Percentiles rank a stretch among this genome's conserved stretches.
Evolutionary conservation across 2,797 vertebrate genomes (phyloP).

Genomic region (Mallotus villosus): DNA sequence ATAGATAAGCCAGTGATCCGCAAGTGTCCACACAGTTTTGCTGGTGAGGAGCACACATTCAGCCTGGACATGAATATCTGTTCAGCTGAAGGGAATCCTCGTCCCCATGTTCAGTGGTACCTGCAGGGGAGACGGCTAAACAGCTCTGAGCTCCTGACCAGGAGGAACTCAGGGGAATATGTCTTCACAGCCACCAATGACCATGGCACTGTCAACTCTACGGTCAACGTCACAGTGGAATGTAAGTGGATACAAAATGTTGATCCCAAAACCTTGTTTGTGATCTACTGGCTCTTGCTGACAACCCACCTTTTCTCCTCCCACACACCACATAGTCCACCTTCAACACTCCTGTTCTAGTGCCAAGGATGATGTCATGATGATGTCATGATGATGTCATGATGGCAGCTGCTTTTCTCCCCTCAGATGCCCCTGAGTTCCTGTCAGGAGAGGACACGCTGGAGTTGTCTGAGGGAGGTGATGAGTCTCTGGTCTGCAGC

Average conservation of each 20-base stretch:
- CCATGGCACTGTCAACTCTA: fast-evolving
- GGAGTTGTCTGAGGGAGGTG: neutral
- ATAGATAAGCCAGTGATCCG: conserved; percentile 50
- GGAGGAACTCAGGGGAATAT: conserved; percentile 47
- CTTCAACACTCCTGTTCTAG: too few species aligned
- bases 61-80: conserved; percentile 23
- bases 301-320: too few species aligned
- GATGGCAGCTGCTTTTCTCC: conserved; percentile 5
- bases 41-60: conserved; percentile 9
- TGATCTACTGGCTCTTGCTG: too few species aligned
- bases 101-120: conserved; percentile 43
- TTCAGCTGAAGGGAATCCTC: conserved; percentile 51
- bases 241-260: conserved; percentile 52
- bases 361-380: too few species aligned
- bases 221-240: conserved; percentile 47
- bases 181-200: neutral
- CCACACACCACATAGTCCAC: too few species aligned
- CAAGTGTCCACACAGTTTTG: neutral
- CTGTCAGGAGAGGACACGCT: fast-evolving
- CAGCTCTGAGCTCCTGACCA: conserved; percentile 27
- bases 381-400: too few species aligned
- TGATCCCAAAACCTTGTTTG: too few species aligned
- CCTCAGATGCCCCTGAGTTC: conserved; percentile 58
- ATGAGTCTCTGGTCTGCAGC: conserved; percentile 50
- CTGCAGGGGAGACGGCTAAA: neutral